Evolutionary conservation across 1,140 invertebrate species (phyloP).

Genomic region (Macrotrachela quadricornifera): DNA sequence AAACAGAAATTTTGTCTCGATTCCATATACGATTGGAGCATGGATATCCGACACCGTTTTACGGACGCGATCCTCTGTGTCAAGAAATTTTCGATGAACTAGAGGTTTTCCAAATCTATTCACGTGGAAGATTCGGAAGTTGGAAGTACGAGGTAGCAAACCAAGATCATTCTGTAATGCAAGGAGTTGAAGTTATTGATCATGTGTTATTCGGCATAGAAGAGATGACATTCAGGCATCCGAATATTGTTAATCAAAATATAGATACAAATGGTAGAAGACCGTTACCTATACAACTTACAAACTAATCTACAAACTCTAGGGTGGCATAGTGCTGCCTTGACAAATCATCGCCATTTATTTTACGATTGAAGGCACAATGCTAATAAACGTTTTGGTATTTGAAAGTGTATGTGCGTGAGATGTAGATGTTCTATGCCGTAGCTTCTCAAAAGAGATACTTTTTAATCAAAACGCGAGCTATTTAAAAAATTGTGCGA

Average conservation of each 20-base stretch:
- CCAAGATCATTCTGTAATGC: conserved; percentile 22
- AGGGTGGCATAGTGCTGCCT: too few species aligned
- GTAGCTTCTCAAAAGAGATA: too few species aligned
- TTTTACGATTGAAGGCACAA: too few species aligned
- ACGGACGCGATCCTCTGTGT: conserved; percentile 17
- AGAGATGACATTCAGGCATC: conserved; percentile 1
- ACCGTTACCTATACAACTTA: too few species aligned
- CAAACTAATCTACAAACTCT: too few species aligned
- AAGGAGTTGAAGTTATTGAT: conserved; percentile 19
- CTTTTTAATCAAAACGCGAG: too few species aligned
- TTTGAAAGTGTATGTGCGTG: too few species aligned
- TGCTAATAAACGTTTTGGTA: too few species aligned
- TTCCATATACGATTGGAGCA: neutral
- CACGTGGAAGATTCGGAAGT: conserved; percentile 20
- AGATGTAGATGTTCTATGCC: too few species aligned
- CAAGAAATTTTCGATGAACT: conserved; percentile 9
- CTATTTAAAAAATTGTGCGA: too few species aligned
- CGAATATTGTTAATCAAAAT: neutral
- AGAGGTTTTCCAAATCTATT: conserved; percentile 15
- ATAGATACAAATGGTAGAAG: too few species aligned
- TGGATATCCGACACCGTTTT: conserved; percentile 5
- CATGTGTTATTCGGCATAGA: conserved; percentile 7
- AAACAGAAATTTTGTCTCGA: neutral
- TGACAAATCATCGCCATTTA: too few species aligned
- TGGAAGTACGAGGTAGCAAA: conserved; percentile 23